Evolutionary conservation across 2,113 vertebrate species (phyloP).

Genomic region (Acrocephalus kingi): DNA sequence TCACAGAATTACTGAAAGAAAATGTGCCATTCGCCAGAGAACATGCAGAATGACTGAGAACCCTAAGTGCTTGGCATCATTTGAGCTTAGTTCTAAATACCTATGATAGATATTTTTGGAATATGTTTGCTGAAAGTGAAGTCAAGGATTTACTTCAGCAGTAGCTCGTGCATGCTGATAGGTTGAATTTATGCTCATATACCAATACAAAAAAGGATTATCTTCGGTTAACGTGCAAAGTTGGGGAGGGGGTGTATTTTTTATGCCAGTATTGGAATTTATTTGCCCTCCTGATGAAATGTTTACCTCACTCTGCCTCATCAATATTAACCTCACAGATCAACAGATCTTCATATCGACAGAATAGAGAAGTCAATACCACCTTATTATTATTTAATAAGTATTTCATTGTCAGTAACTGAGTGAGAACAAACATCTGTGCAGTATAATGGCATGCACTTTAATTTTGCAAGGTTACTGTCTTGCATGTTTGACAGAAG

Average conservation of each 20-base stretch:
- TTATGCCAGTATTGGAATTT: not conserved
- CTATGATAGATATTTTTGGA: conserved; percentile 11
- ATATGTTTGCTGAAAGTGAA: not conserved
- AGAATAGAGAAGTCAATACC: conserved; percentile 69
- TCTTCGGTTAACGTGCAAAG: not conserved
- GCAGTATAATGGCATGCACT: conserved; percentile 34
- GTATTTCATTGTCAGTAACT: conserved; percentile 69
- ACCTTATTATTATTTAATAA: conserved; percentile 76
- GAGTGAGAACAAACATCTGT: conserved; percentile 67
- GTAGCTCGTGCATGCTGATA: not conserved
- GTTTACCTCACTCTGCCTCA: conserved; percentile 53
- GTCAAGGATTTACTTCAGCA: conserved; percentile 3
- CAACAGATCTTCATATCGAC: conserved; percentile 71
- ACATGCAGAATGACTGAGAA: not conserved
- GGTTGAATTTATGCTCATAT: not conserved
- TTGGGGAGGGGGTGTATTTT: not conserved
- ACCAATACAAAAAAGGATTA: not conserved
- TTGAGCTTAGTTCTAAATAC: conserved; percentile 39
- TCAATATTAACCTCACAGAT: conserved; percentile 66
- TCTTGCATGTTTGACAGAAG: conserved; percentile 28
- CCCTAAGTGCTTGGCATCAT: not conserved
- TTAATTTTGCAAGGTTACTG: conserved; percentile 57
- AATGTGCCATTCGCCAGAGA: not conserved
- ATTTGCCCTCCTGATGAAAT: conserved; percentile 37
- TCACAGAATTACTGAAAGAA: not conserved